phyloP scores from a whole-genome alignment of 2,797 vertebrate genomes.

The Ctenopoma multispine region DNA sequence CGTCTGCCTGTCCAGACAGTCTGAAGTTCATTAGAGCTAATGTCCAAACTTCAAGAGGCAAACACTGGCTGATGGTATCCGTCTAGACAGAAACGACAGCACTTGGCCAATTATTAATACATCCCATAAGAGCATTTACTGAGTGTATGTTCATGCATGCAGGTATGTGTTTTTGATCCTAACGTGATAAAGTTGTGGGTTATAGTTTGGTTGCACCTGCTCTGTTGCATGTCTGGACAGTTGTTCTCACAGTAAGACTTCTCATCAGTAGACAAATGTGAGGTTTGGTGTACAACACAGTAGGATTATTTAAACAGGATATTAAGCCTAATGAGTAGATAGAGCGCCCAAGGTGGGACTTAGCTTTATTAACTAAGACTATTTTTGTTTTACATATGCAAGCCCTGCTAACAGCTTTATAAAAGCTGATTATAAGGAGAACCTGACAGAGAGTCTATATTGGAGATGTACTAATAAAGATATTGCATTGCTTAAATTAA shows the following conservation, averaged over 20 bases:
- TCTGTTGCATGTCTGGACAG: constrained; percentile 25
- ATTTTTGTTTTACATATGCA: background rate
- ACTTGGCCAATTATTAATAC: constrained; percentile 50
- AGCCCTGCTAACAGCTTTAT: background rate
- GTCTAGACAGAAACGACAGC: constrained; percentile 39
- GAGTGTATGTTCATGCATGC: constrained; percentile 36
- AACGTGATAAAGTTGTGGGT: constrained; percentile 28
- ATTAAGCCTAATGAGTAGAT: background rate
- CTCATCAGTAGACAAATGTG: constrained; percentile 19
- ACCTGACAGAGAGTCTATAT: background rate
- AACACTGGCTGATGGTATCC: constrained; percentile 38
- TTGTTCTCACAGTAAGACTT: constrained; percentile 9
- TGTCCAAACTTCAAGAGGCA: constrained; percentile 59
- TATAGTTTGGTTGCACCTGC: constrained; percentile 40
- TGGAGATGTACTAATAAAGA: no score
- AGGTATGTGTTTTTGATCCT: constrained; percentile 18
- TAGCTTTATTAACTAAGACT: background rate
- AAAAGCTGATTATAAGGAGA: background rate
- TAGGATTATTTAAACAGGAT: background rate
- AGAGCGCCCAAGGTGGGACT: background rate
- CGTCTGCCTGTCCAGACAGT: constrained; percentile 51
- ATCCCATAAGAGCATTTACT: constrained; percentile 36
- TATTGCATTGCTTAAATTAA: background rate
- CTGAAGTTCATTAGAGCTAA: constrained; percentile 74
- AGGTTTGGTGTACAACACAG: constrained; percentile 20